Conservation (phyloP, 2,888 invertebrate species). For the Falcaria lacertinaria region DNA sequence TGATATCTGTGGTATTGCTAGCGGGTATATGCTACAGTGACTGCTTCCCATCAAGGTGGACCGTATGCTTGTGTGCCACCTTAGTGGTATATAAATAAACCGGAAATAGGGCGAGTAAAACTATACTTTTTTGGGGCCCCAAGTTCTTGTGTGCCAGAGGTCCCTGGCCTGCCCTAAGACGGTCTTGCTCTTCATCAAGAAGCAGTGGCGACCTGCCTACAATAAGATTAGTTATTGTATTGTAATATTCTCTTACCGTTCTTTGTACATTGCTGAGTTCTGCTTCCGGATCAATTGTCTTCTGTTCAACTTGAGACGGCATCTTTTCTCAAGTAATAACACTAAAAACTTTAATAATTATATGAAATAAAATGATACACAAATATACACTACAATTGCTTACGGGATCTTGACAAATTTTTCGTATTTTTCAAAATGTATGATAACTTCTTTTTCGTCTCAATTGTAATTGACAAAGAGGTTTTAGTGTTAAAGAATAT, state of each 20-base stretch:
- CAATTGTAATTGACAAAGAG: background rate
- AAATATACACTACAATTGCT: background rate
- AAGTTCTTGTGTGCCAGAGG: no score
- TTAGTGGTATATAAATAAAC: no score
- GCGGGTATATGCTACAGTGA: no score
- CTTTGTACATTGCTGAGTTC: slow-evolving; percentile 69
- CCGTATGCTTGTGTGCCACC: no score
- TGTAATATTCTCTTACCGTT: no score
- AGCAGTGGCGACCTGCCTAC: no score
- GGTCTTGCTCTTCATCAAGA: no score
- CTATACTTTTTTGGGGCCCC: no score
- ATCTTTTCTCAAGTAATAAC: slow-evolving; percentile 30
- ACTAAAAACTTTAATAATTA: slow-evolving; percentile 15
- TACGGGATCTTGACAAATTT: background rate
- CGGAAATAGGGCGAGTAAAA: no score
- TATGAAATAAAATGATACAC: background rate
- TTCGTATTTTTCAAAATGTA: background rate
- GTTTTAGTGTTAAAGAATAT: background rate
- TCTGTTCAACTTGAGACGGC: slow-evolving; percentile 59
- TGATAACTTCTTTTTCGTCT: background rate
- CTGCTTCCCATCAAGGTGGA: no score
- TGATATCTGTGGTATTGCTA: no score
- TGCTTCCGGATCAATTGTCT: slow-evolving; percentile 61
- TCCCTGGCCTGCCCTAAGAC: no score
- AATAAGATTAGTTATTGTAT: slow-evolving; percentile 22